Evolutionary conservation across 2,113 vertebrate species (phyloP).

Genomic region (Lutjanus erythropterus): DNA sequence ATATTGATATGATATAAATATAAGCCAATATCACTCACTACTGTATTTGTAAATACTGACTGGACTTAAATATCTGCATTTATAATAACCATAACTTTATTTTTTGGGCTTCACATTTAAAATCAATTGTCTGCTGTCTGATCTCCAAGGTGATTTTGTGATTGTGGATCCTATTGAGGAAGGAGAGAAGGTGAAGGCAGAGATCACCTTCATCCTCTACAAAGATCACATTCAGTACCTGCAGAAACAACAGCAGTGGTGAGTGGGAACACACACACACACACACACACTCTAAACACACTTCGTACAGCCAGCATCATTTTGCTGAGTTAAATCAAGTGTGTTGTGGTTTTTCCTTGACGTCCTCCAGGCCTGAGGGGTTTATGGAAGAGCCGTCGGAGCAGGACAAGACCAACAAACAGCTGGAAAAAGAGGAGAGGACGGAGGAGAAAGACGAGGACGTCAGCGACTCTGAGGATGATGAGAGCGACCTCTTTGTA

Average conservation of each 20-base stretch:
- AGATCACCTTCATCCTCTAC: conserved; percentile 92
- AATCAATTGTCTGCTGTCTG: not conserved
- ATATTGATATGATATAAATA: not conserved
- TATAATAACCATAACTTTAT: not conserved
- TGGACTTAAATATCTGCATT: not conserved
- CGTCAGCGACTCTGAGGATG: conserved; percentile 83
- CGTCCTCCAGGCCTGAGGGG: conserved; percentile 75
- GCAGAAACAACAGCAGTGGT: conserved; percentile 89
- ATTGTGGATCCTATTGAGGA: conserved; percentile 95
- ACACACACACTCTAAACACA: not conserved
- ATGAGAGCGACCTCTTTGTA: conserved; percentile 91
- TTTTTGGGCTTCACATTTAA: not conserved
- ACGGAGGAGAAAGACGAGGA: conserved; percentile 46
- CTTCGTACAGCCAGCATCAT: not conserved
- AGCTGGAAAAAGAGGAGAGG: conserved; percentile 29
- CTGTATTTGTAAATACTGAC: not conserved
- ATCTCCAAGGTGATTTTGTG: conserved; percentile 88
- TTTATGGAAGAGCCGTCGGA: conserved; percentile 58
- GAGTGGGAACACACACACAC: conserved; percentile 28
- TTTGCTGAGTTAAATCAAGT: not conserved
- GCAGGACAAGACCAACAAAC: conserved; percentile 45
- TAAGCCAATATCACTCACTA: not conserved
- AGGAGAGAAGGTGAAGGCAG: conserved; percentile 94
- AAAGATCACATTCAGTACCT: conserved; percentile 90
- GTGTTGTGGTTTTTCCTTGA: not conserved